Evolutionary conservation across 2,113 vertebrate species (phyloP).

Genomic region (Heloderma charlesbogerti): DNA sequence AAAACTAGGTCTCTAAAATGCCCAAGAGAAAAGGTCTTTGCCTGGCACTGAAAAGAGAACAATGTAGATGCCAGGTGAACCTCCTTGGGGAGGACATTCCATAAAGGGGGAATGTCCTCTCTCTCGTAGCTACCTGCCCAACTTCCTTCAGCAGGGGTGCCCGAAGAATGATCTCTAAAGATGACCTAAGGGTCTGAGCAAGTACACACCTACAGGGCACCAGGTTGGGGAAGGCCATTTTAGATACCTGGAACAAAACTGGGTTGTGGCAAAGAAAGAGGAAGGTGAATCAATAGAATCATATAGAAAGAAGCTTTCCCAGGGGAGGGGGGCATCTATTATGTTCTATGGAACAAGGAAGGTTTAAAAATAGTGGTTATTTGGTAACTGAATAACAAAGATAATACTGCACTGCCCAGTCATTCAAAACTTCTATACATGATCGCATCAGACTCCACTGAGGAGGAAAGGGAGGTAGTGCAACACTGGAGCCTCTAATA

Average conservation of each 20-base stretch:
- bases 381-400: background rate
- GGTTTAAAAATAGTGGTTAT: background rate
- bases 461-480: background rate
- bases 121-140: too few species aligned
- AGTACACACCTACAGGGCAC: too few species aligned
- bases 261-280: background rate
- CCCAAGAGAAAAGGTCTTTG: too few species aligned
- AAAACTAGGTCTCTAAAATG: too few species aligned
- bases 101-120: too few species aligned
- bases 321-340: background rate
- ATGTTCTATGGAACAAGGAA: background rate
- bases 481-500: too few species aligned
- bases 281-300: background rate
- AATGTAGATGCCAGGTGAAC: too few species aligned
- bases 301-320: background rate
- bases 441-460: background rate
- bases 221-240: background rate
- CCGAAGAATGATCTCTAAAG: too few species aligned
- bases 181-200: too few species aligned
- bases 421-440: background rate
- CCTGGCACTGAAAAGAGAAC: too few species aligned
- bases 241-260: background rate
- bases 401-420: background rate
- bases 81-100: too few species aligned
- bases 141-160: too few species aligned